These are phyloP conservation scores for Catagonus wagneri DNA, from an alignment of 2,113 vertebrate species.

Conservation along the genomic window DNA sequence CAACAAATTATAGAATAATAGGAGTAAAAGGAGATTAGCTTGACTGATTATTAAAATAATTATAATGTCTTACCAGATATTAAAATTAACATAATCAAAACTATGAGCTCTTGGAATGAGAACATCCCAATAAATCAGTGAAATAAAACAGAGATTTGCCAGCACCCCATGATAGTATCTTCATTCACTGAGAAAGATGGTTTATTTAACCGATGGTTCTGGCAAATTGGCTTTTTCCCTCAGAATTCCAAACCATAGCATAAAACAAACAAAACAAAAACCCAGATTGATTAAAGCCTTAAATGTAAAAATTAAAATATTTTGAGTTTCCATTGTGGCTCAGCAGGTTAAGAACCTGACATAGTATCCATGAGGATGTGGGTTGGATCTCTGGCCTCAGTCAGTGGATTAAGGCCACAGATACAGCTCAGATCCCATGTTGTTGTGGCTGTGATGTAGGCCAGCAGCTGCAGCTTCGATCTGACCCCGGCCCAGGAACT, in stretches of 20 bases:
- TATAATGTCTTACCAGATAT: neutral
- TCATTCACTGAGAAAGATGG: neutral
- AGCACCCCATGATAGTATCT: neutral
- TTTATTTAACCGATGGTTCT: neutral
- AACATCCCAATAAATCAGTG: neutral
- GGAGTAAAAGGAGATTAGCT: neutral
- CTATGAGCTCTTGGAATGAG: neutral
- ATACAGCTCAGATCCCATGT: no score
- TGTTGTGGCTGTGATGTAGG: no score
- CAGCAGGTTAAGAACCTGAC: no score
- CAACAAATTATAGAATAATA: neutral
- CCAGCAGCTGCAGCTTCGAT: no score
- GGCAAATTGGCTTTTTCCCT: neutral
- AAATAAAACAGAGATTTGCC: neutral
- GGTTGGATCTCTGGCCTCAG: no score
- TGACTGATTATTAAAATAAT: neutral
- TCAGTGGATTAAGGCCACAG: no score
- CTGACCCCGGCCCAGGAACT: no score
- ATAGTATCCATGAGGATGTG: no score
- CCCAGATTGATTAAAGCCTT: neutral
- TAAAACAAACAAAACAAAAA: neutral
- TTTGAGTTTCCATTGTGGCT: no score
- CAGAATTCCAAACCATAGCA: neutral
- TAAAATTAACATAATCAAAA: neutral
- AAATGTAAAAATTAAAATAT: constrained; percentile 17